Conservation (phyloP, 1,140 invertebrate species). For the Dinothrombium tinctorium region DNA sequence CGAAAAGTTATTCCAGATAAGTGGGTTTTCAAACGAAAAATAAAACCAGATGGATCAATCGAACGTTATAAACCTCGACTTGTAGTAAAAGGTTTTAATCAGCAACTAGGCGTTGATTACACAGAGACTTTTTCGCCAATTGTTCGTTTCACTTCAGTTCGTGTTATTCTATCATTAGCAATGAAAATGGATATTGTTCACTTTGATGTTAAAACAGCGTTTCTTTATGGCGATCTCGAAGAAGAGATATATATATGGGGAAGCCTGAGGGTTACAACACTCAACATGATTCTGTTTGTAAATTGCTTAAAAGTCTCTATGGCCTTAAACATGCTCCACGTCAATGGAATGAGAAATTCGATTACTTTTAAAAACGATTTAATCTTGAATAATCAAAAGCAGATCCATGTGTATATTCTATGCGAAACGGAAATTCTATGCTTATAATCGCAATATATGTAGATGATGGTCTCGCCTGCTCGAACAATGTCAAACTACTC, state of each 20-base stretch:
- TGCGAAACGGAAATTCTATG: background rate
- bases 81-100: constrained; percentile 5
- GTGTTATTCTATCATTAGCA: background rate
- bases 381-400: background rate
- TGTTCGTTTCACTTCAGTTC: background rate
- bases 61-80: constrained; percentile 7
- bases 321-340: constrained; percentile 22
- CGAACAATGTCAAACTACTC: background rate
- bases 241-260: constrained; percentile 8
- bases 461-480: constrained; percentile 7
- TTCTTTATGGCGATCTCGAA: constrained; percentile 5
- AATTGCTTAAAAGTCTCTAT: constrained; percentile 22
- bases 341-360: constrained; percentile 19
- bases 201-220: constrained; percentile 10
- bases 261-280: constrained; percentile 2
- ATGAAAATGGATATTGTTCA: background rate
- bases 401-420: constrained; percentile 9
- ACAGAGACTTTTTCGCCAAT: constrained; percentile 8
- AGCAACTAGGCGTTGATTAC: constrained; percentile 7
- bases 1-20: constrained; percentile 2
- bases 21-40: constrained; percentile 11
- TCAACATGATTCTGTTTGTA: background rate
- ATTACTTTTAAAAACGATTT: background rate
- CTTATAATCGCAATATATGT: constrained; percentile 5
- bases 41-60: constrained; percentile 6